phyloP scores from a whole-genome alignment of 2,888 invertebrate species.

The Myopa tessellatipennis region DNA sequence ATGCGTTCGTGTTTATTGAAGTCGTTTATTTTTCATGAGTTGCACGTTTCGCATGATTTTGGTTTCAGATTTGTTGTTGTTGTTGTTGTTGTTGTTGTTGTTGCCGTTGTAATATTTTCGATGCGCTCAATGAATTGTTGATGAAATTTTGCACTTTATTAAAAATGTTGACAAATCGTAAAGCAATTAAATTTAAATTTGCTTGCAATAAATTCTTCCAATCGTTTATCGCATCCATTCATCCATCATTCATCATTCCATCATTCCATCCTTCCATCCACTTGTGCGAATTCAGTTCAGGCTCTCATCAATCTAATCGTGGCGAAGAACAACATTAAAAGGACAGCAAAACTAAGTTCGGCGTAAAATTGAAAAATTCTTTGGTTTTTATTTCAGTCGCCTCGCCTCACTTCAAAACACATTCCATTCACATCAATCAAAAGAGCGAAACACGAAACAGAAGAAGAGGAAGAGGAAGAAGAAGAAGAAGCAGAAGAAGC shows the following conservation, averaged over 20 bases:
- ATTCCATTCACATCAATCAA: background rate
- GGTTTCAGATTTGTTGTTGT: constrained; percentile 3
- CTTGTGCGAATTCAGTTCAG: constrained; percentile 5
- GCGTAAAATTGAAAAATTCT: constrained; percentile 67
- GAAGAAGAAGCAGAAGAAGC: background rate
- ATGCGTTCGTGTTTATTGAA: constrained; percentile 10
- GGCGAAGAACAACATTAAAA: background rate
- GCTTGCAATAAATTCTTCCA: background rate
- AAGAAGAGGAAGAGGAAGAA: too few species aligned
- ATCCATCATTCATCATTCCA: background rate
- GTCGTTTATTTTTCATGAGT: constrained; percentile 36
- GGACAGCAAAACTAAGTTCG: constrained; percentile 61
- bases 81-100: constrained; percentile 6
- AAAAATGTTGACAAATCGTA: background rate
- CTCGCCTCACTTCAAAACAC: background rate
- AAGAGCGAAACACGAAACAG: background rate
- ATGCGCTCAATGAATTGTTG: background rate
- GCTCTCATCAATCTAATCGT: constrained; percentile 25
- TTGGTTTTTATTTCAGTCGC: constrained; percentile 45
- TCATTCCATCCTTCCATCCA: background rate
- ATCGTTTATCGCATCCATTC: background rate
- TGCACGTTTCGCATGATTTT: constrained; percentile 42
- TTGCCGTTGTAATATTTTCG: background rate
- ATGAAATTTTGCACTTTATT: constrained; percentile 19
- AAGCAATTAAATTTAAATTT: constrained; percentile 7